Evolutionary conservation across 1,140 invertebrate genomes (phyloP), one percentile per base, ranked within the genome.

Genomic region (Gonatopus flavifemur): DNA sequence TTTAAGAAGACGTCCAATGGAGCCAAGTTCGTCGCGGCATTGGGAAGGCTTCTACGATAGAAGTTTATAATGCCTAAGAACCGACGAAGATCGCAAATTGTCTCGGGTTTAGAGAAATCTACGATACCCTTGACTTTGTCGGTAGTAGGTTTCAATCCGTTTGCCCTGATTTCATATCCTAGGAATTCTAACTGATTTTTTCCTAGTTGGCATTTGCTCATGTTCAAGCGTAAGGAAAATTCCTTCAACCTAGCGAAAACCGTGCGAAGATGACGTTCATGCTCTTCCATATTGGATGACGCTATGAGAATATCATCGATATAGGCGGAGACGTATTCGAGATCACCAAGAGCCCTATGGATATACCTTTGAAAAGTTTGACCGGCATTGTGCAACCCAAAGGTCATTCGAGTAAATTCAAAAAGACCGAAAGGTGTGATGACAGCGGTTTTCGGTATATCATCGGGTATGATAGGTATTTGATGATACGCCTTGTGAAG

Each of bases 51-150:
- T 3, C 44, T 10, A 0, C 25, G 16, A 13, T 47, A 47, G 20
- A 47, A 47, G 12, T 47, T 47, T 2, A 47, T n/a, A 33, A 47
- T 46, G 0, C 44, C 44, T 13, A 46, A 37, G 9, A 46, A 46
- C 3, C 24, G 3, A 2, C 44, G 15, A 0, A 46, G 3, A 3
- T 20, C 3, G 9, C 21, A 28, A 3, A 37, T 16, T 0, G 16
- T 30, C 2, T n/a, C 7, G 0, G 44, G 44, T 5, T 20, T 19
- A 1, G 44, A 12, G 15, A 28, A 46, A 1, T 37, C 10, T 5
- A 0, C 1, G 0, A 47, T 38, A 1, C 16, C 35, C 0, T 30
- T 3, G 0, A 37, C 44, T 12, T 28, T 20, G 3, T 31, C 18
- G 1, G 9, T 0, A 1, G 3, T 1, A 2, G 35, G 44, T 13